phyloP scores from a whole-genome alignment of 2,888 invertebrate genomes.

The Coronaproctus castanopsis region DNA sequence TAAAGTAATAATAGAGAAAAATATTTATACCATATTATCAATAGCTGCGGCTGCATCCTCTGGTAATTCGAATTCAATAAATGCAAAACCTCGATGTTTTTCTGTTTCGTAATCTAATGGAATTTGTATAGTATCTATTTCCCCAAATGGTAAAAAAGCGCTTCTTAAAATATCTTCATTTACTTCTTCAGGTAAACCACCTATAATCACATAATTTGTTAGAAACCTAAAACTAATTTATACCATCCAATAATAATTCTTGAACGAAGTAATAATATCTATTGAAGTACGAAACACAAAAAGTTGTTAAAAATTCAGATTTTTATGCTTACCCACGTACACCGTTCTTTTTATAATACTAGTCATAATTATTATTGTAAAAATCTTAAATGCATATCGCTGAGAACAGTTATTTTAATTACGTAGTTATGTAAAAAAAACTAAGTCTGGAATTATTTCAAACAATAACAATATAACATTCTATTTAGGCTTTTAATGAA shows the following conservation, averaged over 20 bases:
- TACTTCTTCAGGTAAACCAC: constrained; percentile 82
- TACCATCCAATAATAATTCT: no score
- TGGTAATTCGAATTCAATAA: constrained; percentile 89
- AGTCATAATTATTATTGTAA: constrained; percentile 4
- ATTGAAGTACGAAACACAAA: background rate
- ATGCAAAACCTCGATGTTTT: constrained; percentile 95
- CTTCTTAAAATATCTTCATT: constrained; percentile 87
- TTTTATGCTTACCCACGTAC: constrained; percentile 8
- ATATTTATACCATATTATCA: constrained; percentile 72
- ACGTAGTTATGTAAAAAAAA: no score
- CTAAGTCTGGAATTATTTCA: no score
- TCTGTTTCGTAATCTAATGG: constrained; percentile 95
- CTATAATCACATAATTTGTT: constrained; percentile 23
- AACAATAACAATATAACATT: no score
- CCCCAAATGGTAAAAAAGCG: constrained; percentile 96
- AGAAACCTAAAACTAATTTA: no score
- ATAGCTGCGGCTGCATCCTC: constrained; percentile 98
- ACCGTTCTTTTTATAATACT: constrained; percentile 1
- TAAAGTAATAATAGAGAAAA: no score
- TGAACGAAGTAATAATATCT: background rate
- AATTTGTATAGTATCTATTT: constrained; percentile 91
- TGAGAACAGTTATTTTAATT: no score
- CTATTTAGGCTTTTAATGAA: no score
- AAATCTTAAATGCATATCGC: no score
- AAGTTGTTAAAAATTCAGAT: background rate